Evolutionary conservation across 1,140 invertebrate genomes (phyloP).

Genomic region (Drosophila virilis): DNA sequence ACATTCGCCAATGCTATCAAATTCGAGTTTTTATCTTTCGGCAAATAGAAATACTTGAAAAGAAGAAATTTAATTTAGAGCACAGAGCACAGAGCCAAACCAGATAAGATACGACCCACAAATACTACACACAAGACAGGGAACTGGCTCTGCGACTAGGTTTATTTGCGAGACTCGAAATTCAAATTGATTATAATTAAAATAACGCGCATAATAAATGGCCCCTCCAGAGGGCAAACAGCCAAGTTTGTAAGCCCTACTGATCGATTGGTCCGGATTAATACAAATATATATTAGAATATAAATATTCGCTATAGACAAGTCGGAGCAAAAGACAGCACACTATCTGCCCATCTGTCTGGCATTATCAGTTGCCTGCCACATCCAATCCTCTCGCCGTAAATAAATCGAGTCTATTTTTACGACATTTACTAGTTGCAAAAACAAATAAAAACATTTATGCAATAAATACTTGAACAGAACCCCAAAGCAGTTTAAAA

Average conservation of each 20-base stretch:
- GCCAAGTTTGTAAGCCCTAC: background rate
- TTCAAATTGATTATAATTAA: slow-evolving; percentile 29
- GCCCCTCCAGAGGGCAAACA: slow-evolving; percentile 3
- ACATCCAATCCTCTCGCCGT: background rate
- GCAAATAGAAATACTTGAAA: slow-evolving; percentile 39
- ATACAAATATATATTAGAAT: background rate
- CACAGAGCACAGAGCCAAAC: slow-evolving; percentile 19
- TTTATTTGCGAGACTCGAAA: slow-evolving; percentile 1
- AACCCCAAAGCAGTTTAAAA: too few species aligned
- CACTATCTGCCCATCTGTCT: slow-evolving; percentile 25
- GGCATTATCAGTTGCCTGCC: slow-evolving; percentile 12
- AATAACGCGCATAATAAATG: slow-evolving; percentile 36
- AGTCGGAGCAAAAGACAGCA: background rate
- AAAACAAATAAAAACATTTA: slow-evolving; percentile 2
- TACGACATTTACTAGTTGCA: background rate
- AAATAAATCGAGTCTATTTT: slow-evolving; percentile 24
- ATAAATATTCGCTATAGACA: background rate
- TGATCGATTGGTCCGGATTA: slow-evolving; percentile 26
- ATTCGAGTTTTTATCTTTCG: slow-evolving; percentile 38
- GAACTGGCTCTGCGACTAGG: background rate
- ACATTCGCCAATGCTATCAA: slow-evolving; percentile 42
- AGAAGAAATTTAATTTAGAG: slow-evolving; percentile 68
- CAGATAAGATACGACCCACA: slow-evolving; percentile 51
- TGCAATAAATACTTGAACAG: background rate
- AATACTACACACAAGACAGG: slow-evolving; percentile 18